A percentile compares a stretch with the other conserved stretches of the same genome.
Conservation (phyloP, 2,888 invertebrate species). For the Diarsia rubi region DNA sequence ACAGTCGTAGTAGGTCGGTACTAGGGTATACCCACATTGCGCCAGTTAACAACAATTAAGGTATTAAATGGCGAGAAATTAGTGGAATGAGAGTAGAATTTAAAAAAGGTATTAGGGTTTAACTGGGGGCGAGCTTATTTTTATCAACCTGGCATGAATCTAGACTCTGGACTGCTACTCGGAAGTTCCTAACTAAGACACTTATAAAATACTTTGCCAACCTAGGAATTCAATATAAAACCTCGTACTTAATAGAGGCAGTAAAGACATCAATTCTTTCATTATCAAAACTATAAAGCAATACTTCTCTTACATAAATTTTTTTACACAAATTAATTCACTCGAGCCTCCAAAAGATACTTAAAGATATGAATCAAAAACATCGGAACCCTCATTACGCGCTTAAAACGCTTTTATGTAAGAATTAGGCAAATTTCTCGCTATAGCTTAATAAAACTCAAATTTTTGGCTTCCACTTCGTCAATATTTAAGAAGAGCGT, state of each 20-base stretch:
- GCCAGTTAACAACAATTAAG: no score
- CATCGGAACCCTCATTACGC: slow-evolving; percentile 59
- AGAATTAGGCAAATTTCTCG: slow-evolving; percentile 60
- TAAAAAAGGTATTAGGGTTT: background rate
- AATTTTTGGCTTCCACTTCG: slow-evolving; percentile 66
- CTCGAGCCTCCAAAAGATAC: slow-evolving; percentile 1
- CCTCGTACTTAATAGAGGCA: background rate
- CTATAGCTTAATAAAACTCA: slow-evolving; percentile 67
- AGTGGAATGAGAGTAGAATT: no score
- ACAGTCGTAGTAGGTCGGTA: background rate
- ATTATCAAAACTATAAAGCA: background rate
- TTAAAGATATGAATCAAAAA: slow-evolving; percentile 45
- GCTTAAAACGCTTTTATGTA: slow-evolving; percentile 45
- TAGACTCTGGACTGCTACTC: no score
- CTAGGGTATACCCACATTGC: background rate
- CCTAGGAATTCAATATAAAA: background rate
- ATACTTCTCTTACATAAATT: background rate
- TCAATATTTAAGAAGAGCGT: slow-evolving; percentile 70
- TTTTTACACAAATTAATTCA: slow-evolving; percentile 31
- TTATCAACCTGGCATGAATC: background rate
- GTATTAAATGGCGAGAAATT: no score
- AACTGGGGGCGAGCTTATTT: background rate
- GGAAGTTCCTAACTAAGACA: background rate
- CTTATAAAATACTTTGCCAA: background rate
- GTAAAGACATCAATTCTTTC: background rate